These are phyloP conservation scores for Darevskia nairensis DNA, from an alignment of 2,797 vertebrate genomes.

Conservation along the genomic window DNA sequence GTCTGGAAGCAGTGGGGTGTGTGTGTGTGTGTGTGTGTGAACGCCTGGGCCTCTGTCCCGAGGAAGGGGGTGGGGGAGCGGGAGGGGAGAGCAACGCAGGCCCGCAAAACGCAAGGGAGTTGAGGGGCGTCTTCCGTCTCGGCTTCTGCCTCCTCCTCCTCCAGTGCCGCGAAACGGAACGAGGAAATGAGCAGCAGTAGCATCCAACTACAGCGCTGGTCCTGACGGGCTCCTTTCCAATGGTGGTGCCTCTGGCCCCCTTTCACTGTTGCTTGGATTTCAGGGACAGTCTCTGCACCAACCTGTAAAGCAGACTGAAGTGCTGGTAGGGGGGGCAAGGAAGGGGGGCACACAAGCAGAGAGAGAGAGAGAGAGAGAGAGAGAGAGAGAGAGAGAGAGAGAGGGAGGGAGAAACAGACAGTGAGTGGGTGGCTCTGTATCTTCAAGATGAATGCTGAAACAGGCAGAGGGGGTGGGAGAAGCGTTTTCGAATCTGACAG, in stretches of 20 bases:
- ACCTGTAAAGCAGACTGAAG: constrained; percentile 90
- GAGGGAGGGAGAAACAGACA: constrained; percentile 16
- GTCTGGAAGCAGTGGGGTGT: constrained; percentile 15
- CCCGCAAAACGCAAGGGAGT: constrained; percentile 43
- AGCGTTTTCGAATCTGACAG: background rate
- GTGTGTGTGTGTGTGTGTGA: background rate
- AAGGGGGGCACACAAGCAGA: background rate
- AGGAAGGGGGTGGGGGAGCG: constrained; percentile 34
- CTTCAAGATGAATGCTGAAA: background rate
- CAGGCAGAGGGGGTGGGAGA: background rate
- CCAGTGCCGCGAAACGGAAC: constrained; percentile 10
- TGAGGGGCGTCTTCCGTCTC: constrained; percentile 43
- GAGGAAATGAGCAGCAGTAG: constrained; percentile 18
- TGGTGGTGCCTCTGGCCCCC: constrained; percentile 30
- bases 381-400: too few species aligned
- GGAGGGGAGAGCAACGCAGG: constrained; percentile 44
- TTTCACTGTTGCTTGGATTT: constrained; percentile 89
- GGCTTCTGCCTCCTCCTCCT: constrained; percentile 65
- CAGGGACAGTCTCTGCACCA: constrained; percentile 89
- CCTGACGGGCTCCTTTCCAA: constrained; percentile 13
- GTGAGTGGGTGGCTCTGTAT: background rate
- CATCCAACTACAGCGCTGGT: too few species aligned
- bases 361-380: too few species aligned
- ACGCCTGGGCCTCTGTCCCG: constrained; percentile 43
- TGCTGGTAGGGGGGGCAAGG: constrained; percentile 78